A percentile compares a stretch with the other conserved stretches of the same genome.
Conservation (phyloP, 2,113 vertebrate genomes). For the Tupaia chinensis region DNA sequence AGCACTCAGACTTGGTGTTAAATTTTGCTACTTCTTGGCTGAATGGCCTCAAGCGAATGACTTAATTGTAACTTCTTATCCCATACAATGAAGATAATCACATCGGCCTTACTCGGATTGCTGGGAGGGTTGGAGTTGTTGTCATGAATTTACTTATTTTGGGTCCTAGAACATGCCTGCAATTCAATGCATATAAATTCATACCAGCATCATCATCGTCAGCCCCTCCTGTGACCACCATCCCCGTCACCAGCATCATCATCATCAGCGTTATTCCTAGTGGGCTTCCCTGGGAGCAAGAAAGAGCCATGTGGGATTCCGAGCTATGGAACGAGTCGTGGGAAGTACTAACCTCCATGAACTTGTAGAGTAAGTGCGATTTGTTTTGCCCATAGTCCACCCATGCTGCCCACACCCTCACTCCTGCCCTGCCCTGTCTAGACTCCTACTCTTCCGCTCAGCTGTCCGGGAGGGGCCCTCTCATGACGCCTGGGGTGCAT, state of each 20-base stretch:
- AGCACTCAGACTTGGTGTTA: no score
- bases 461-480: no score
- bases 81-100: no score
- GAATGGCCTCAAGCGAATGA: neutral
- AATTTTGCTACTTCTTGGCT: neutral
- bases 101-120: accelerated
- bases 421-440: neutral
- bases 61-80: neutral
- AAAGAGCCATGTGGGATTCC: neutral
- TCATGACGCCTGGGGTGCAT: no score
- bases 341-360: no score
- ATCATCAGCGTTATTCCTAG: accelerated
- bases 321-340: neutral
- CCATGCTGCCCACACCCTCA: neutral
- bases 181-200: neutral
- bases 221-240: neutral
- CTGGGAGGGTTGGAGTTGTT: no score
- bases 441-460: neutral
- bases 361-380: accelerated
- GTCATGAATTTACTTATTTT: neutral
- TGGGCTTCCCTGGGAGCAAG: neutral
- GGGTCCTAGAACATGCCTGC: neutral
- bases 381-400: no score
- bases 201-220: neutral
- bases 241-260: accelerated